Evolutionary conservation across 2,888 invertebrate genomes (phyloP), one percentile per base, ranked within the genome.

Genomic region (Campopleginae sp.): DNA sequence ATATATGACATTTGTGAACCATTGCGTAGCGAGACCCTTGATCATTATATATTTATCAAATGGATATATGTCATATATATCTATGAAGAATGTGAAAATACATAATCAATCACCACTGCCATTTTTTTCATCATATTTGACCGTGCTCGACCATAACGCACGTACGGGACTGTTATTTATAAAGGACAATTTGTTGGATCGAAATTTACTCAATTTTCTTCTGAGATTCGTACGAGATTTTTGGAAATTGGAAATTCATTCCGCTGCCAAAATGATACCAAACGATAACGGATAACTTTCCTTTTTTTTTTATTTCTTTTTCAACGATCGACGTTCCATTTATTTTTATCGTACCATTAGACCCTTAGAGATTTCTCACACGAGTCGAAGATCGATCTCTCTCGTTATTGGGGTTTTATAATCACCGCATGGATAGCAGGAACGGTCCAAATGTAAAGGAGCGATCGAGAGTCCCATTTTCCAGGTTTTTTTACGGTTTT

Each of bases 21-120:
- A 93, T 93, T 93, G 91, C 93, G 93, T 93, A 93, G 92, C 93
- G 93, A 74, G 33, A 90, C 89, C 90, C 90, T 88, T 86, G 82
- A 48, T 86, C 71, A 82, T 78, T 61, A 31, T 78, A 72, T 76
- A 72, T 12, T 42, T 81, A 27, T 75, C 51, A 33, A 17, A 38
- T 63, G 17, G 31, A 76, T 68, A 66, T 70, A 82, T 61, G 80
- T 80, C 27, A 19, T 51, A 38, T 80, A 38, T 66, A 78, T 78
- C 44, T 70, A 68, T 42, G 7, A 23, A 79, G n/a, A 61, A 79
- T 85, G 80, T 77, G 44, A 42, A 82, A 70, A 81, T 75, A 84
- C 51, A 75, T 84, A 82, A 87, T 83, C 77, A 80, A 86, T 85
- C 87, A 86, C 79, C 87, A 86, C 85, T 87, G 85, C 84, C 87